Evolutionary conservation across 2,888 invertebrate genomes (phyloP), one percentile per base, ranked within the genome.

Genomic region (Candidula unifasciata): DNA sequence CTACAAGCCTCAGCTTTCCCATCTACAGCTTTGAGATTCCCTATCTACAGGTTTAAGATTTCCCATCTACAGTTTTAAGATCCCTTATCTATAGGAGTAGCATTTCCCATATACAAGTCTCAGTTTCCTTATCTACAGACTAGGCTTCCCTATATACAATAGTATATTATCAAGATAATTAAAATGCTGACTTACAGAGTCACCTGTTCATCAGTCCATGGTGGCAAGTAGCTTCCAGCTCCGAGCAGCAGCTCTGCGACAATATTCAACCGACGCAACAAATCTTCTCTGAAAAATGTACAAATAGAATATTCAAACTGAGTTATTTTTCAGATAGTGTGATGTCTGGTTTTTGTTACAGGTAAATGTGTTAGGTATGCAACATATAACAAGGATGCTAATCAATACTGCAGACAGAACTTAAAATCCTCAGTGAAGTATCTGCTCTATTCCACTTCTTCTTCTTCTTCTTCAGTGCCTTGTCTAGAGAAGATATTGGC

Each of bases 201-300:
- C 33, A 94, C 89, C 30, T 93, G 89, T 52, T 93, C 92, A 91
- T 96, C 96, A 44, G 96, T 94, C 94, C 96, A 96, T 84, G 95
- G 94, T 3, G 97, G 97, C 85, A 97, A 93, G 83, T 96, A 95
- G 80, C 95, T 94, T 81, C 96, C 95, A 33, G 94, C 93, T 81
- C 96, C 96, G 2, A 96, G 95, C 85, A 97, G 91, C 73, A 95
- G 94, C 18, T 96, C 95, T 80, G 95, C 94, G 0, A 97, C 94
- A 33, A 97, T 95, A 89, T 95, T 95, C 87, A 97, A 94, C 79
- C 95, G 95, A 66, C 96, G 95, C 79, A 96, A 94, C 74, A 97
- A 94, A 82, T 96, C 95, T 85, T 96, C 96, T 80, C 96, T 95
- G 89, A n/a, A 93, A 68, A 64, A 37, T 35, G 54, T 18, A 69